phyloP scores from a whole-genome alignment of 2,888 invertebrate species.

The Drosophila buzzatii region DNA sequence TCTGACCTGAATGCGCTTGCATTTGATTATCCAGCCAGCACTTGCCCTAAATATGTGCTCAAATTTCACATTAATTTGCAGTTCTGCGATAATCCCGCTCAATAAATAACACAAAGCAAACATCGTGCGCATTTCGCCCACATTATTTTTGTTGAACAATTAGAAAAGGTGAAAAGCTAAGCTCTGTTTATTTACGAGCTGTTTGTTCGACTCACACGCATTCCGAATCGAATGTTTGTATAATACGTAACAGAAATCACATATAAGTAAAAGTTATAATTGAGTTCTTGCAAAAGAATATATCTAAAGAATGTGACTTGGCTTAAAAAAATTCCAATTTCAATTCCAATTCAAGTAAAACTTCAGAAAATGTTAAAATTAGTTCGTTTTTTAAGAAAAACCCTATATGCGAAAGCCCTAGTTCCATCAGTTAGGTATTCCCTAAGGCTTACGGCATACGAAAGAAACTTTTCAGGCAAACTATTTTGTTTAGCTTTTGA shows the following conservation, averaged over 20 bases:
- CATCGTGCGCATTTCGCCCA: not conserved
- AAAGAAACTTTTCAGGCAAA: not conserved
- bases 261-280: not conserved
- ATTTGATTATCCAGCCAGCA: constrained; percentile 51
- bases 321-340: too few relatives aligned
- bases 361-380: too few relatives aligned
- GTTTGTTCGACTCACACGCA: not conserved
- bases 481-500: not conserved
- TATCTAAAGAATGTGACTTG: too few relatives aligned
- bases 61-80: constrained; percentile 22
- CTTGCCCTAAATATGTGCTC: constrained; percentile 24
- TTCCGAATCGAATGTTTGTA: not conserved
- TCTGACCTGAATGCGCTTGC: constrained; percentile 45
- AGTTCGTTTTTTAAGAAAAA: too few relatives aligned
- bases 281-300: not conserved
- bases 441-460: not conserved
- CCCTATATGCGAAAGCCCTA: not conserved
- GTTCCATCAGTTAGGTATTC: not conserved
- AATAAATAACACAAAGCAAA: constrained; percentile 17
- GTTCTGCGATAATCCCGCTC: constrained; percentile 5
- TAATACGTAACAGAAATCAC: not conserved
- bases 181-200: constrained; percentile 1
- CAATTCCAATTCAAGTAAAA: too few relatives aligned
- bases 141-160: constrained; percentile 9
- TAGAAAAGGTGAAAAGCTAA: not conserved